phyloP scores from a whole-genome alignment of 2,113 vertebrate species.

The Acrocephalus kingi region DNA sequence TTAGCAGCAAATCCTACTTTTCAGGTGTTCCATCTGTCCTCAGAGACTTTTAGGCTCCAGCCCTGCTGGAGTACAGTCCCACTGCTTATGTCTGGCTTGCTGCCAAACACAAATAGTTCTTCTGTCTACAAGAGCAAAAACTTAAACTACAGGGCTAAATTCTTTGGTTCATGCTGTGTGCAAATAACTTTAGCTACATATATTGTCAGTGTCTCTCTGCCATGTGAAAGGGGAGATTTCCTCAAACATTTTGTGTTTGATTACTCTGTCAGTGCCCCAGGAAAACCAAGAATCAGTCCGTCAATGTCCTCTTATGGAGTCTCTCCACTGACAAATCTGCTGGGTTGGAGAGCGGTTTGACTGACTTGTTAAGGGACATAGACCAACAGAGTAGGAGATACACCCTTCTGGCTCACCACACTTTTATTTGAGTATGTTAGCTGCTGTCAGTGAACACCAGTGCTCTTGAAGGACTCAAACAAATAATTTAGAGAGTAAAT shows the following conservation, averaged over 20 bases:
- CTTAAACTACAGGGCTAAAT: neutral
- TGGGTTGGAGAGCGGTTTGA: rapidly evolving
- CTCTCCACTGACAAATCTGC: neutral
- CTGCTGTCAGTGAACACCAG: neutral
- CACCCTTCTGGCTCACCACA: neutral
- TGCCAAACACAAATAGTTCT: neutral
- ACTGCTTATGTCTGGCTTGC: neutral
- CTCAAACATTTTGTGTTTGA: neutral
- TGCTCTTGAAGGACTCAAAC: neutral
- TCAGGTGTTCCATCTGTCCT: neutral
- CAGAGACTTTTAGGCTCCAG: neutral
- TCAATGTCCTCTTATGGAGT: rapidly evolving
- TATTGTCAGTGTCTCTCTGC: neutral
- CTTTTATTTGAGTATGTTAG: neutral
- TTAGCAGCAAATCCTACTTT: neutral
- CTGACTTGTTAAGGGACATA: neutral
- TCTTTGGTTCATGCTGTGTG: neutral
- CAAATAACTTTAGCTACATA: neutral
- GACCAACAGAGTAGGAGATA: neutral
- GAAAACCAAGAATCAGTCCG: neutral
- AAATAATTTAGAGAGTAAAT: neutral
- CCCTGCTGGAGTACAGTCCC: neutral
- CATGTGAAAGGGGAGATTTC: neutral
- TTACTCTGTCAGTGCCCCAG: neutral
- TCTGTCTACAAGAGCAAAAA: neutral